Conservation (phyloP, 2,797 vertebrate species). For the Falco naumanni region DNA sequence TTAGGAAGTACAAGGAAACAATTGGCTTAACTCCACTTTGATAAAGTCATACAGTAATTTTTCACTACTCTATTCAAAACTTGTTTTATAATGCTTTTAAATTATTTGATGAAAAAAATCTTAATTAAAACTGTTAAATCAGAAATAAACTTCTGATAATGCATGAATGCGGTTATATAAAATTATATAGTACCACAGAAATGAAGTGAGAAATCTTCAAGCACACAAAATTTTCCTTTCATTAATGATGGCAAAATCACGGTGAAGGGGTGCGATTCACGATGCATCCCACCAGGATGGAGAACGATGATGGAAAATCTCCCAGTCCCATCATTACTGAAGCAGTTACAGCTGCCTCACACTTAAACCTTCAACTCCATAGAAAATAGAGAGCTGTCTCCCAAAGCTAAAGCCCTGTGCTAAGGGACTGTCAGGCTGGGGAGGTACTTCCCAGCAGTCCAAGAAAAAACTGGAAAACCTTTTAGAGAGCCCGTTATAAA, state of each 20-base stretch:
- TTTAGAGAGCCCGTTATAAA: neutral
- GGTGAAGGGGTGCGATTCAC: neutral
- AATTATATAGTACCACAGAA: neutral
- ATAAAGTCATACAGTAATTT: neutral
- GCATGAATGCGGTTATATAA: neutral
- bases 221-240: neutral
- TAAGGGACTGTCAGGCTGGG: neutral
- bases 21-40: neutral
- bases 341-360: neutral
- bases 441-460: neutral
- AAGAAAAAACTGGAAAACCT: neutral
- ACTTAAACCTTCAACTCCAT: neutral
- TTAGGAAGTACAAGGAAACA: neutral
- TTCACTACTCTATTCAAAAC: neutral
- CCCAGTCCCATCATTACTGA: neutral
- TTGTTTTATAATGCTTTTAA: neutral
- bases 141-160: neutral
- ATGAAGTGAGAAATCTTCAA: neutral
- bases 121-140: neutral
- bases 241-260: neutral
- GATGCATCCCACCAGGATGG: too few relatives aligned
- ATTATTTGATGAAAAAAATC: neutral
- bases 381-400: neutral
- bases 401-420: neutral
- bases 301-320: neutral